These are phyloP conservation scores for Oncorhynchus masou DNA, from an alignment of 2,113 vertebrate genomes.

Conservation along the genomic window DNA sequence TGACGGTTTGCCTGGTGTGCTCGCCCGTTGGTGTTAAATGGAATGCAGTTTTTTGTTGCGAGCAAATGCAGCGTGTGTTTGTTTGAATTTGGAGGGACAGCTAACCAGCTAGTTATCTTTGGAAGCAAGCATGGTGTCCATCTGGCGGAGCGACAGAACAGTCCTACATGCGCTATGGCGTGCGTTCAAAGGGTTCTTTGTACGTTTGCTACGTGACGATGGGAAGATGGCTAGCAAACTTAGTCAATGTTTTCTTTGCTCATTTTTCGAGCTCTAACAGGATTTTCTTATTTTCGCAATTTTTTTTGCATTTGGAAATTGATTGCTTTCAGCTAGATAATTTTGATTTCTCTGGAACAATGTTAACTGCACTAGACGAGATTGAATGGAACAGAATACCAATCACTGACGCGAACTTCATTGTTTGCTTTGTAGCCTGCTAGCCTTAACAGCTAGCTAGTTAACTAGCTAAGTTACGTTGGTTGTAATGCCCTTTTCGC, in stretches of 20 bases:
- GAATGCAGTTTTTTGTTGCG: slow-evolving; percentile 59
- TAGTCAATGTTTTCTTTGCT: background rate
- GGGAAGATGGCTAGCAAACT: slow-evolving; percentile 41
- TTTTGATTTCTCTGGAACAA: background rate
- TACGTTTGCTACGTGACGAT: slow-evolving; percentile 31
- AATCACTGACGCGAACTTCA: background rate
- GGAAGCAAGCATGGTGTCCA: slow-evolving; percentile 74
- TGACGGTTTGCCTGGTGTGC: slow-evolving; percentile 1
- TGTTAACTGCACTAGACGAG: background rate
- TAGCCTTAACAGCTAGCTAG: no score
- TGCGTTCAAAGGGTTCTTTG: slow-evolving; percentile 52
- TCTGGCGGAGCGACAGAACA: slow-evolving; percentile 66
- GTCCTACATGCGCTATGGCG: slow-evolving; percentile 54
- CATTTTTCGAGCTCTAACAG: background rate
- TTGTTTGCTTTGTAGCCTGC: background rate
- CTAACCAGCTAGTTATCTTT: slow-evolving; percentile 68
- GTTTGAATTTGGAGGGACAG: slow-evolving; percentile 69
- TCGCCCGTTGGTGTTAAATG: slow-evolving; percentile 46
- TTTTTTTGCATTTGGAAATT: background rate
- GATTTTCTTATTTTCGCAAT: background rate
- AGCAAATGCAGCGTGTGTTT: slow-evolving; percentile 66
- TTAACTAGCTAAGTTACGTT: no score
- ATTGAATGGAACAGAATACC: background rate
- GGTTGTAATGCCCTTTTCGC: no score
- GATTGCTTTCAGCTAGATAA: background rate